Conservation (phyloP, 2,888 invertebrate genomes). For the Limnephilus rhombicus region DNA sequence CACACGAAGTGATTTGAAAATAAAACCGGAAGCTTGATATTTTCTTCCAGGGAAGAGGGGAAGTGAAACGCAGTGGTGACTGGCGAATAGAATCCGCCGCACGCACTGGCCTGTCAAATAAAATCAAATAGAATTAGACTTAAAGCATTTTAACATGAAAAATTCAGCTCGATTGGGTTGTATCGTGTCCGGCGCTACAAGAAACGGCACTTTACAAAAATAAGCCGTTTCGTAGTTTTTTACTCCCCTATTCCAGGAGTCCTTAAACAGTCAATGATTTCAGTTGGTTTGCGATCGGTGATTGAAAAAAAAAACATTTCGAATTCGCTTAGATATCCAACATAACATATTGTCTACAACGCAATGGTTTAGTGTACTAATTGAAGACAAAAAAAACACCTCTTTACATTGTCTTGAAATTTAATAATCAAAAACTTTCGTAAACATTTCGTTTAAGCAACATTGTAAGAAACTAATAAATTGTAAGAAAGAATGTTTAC, state of each 20-base stretch:
- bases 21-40: not conserved
- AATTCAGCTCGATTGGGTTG: constrained; percentile 62
- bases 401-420: not conserved
- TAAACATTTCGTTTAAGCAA: not conserved
- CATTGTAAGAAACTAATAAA: too few species aligned
- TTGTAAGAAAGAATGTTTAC: too few species aligned
- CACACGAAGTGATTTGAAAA: not conserved
- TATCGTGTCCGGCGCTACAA: constrained; percentile 63
- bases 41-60: not conserved
- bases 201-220: constrained; percentile 63
- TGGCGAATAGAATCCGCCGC: not conserved
- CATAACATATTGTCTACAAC: not conserved
- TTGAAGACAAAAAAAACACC: not conserved
- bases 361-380: not conserved
- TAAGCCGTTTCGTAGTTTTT: constrained; percentile 10
- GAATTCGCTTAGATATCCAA: not conserved
- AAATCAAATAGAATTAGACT: constrained; percentile 64
- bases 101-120: constrained; percentile 62
- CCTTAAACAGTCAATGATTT: not conserved
- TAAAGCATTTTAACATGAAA: constrained; percentile 64
- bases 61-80: constrained; percentile 34
- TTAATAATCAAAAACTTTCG: not conserved
- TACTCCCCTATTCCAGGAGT: not conserved
- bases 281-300: not conserved
- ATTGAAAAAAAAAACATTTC: not conserved